Evolutionary conservation across 2,113 vertebrate genomes (phyloP).

Genomic region (Rhinoderma darwinii): DNA sequence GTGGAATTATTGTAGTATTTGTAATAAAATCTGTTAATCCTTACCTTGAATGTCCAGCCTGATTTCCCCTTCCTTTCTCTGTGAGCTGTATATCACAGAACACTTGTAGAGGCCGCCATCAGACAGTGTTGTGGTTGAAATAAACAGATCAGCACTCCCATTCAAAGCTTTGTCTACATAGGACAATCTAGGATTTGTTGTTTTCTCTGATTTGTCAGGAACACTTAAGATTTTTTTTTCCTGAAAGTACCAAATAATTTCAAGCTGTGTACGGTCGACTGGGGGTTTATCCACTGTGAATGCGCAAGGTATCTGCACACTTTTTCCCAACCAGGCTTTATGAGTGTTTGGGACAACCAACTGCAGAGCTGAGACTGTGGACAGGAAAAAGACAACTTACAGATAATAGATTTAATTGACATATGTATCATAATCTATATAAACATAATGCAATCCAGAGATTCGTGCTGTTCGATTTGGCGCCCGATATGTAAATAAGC

Average conservation of each 20-base stretch:
- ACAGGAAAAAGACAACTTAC: neutral
- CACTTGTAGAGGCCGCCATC: constrained; percentile 35
- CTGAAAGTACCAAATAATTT: neutral
- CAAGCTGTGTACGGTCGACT: neutral
- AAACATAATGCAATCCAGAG: too few relatives aligned
- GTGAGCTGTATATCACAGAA: neutral
- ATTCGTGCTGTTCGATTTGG: too few relatives aligned
- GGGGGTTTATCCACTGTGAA: neutral
- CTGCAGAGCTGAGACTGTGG: neutral
- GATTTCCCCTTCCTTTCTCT: neutral
- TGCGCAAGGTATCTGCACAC: constrained; percentile 12
- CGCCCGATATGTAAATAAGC: too few relatives aligned
- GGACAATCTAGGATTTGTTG: neutral
- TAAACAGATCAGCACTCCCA: neutral
- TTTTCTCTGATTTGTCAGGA: neutral
- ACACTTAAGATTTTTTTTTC: neutral
- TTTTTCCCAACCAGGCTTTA: neutral
- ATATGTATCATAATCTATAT: too few relatives aligned
- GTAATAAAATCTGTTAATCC: too few relatives aligned
- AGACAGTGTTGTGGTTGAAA: neutral
- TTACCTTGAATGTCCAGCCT: constrained; percentile 28
- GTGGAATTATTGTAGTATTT: too few relatives aligned
- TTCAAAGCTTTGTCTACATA: neutral
- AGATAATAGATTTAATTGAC: neutral
- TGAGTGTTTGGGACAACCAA: neutral